Conservation (phyloP, 2,797 vertebrate species). For the Crocidura indochinensis region DNA sequence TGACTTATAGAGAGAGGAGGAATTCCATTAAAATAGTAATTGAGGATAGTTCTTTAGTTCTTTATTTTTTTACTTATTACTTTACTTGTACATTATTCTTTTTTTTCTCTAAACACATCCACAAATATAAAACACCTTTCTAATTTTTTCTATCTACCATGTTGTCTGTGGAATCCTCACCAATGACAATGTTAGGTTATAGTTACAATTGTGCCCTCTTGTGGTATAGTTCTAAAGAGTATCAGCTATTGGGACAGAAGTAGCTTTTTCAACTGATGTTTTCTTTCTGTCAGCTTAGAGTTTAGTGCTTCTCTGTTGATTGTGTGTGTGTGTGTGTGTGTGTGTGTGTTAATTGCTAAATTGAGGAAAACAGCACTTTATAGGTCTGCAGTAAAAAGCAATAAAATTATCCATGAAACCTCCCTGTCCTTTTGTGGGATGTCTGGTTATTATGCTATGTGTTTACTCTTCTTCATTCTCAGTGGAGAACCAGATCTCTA, state of each 20-base stretch:
- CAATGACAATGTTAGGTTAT: neutral
- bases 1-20: neutral
- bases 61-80: neutral
- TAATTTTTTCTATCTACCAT: neutral
- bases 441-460: conserved; percentile 23
- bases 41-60: rapidly evolving
- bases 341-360: neutral
- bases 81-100: neutral
- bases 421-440: neutral
- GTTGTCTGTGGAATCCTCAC: neutral
- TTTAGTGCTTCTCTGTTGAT: neutral
- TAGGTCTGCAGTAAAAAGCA: neutral
- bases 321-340: too few relatives aligned
- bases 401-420: neutral
- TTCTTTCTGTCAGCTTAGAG: neutral
- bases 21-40: neutral
- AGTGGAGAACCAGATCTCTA: neutral
- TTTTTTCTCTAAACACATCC: neutral
- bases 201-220: conserved; percentile 16
- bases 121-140: neutral
- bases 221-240: neutral
- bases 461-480: conserved; percentile 19
- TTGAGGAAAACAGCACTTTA: neutral
- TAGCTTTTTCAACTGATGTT: neutral
- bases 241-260: too few relatives aligned